phyloP scores from a whole-genome alignment of 2,888 invertebrate species.

The Cerastis leucographa region DNA sequence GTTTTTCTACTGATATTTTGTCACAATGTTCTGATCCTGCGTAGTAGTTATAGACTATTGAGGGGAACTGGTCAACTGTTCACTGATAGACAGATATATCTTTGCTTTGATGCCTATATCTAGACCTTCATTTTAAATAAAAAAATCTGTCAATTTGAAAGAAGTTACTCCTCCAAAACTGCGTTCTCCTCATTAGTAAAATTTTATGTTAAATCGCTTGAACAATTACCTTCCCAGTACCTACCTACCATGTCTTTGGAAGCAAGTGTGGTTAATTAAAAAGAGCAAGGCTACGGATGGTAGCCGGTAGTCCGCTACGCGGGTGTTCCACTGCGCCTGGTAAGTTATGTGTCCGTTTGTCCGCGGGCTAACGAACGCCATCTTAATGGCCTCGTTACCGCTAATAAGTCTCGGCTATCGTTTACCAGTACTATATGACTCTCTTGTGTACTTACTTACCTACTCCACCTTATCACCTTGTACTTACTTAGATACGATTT shows the following conservation, averaged over 20 bases:
- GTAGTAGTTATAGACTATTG: constrained; percentile 44
- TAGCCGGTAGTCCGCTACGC: constrained; percentile 68
- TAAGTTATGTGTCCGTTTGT: constrained; percentile 68
- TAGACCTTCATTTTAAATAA: too few species aligned
- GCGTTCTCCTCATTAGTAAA: constrained; percentile 20
- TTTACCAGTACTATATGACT: constrained; percentile 35
- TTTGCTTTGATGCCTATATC: background rate
- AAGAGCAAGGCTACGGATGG: constrained; percentile 37
- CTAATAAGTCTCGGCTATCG: constrained; percentile 75
- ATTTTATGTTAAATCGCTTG: constrained; percentile 6
- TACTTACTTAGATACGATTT: background rate
- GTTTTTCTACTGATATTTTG: constrained; percentile 53
- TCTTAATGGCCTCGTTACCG: constrained; percentile 72
- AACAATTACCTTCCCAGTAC: background rate
- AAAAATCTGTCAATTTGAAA: background rate
- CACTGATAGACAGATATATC: background rate
- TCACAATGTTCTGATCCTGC: constrained; percentile 43
- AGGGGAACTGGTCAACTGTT: constrained; percentile 30
- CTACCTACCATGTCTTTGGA: constrained; percentile 10
- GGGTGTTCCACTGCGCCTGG: constrained; percentile 73
- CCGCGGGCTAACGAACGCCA: constrained; percentile 62
- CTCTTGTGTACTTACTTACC: constrained; percentile 33
- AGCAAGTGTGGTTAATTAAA: constrained; percentile 52
- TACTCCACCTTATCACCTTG: constrained; percentile 37
- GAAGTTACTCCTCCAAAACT: background rate